phyloP scores from a whole-genome alignment of 2,888 invertebrate species.

The Trichogramma evanescens region DNA sequence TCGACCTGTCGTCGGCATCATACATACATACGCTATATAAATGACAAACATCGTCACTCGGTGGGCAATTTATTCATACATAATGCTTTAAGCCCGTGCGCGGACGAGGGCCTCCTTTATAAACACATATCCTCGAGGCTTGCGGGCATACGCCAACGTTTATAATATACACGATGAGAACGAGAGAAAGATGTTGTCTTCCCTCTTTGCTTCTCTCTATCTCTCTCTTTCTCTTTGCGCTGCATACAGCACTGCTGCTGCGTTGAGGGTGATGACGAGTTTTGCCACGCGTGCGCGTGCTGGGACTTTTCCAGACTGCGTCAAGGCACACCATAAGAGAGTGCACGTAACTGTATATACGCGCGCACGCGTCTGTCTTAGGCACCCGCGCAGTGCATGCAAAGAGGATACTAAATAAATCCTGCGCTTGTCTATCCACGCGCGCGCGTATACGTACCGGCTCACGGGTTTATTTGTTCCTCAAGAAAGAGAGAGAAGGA shows the following conservation, averaged over 20 bases:
- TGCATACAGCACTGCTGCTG: conserved; percentile 23
- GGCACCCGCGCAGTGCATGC: neutral
- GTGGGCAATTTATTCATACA: too few species aligned
- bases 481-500: neutral
- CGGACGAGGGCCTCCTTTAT: too few species aligned
- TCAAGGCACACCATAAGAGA: neutral
- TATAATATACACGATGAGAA: too few species aligned
- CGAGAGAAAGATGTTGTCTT: too few species aligned
- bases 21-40: too few species aligned
- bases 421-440: neutral
- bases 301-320: conserved; percentile 5
- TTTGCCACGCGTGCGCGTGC: neutral
- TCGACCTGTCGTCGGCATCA: too few species aligned
- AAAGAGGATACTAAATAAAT: neutral
- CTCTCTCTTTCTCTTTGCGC: conserved; percentile 21
- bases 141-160: too few species aligned
- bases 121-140: too few species aligned
- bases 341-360: neutral
- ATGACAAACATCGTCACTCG: too few species aligned
- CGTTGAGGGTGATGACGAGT: conserved; percentile 21
- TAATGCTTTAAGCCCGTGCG: too few species aligned
- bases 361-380: neutral
- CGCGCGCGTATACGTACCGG: neutral
- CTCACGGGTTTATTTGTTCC: neutral
- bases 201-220: too few species aligned